Evolutionary conservation across 2,888 invertebrate genomes (phyloP).

Genomic region (Melitaea athalia): DNA sequence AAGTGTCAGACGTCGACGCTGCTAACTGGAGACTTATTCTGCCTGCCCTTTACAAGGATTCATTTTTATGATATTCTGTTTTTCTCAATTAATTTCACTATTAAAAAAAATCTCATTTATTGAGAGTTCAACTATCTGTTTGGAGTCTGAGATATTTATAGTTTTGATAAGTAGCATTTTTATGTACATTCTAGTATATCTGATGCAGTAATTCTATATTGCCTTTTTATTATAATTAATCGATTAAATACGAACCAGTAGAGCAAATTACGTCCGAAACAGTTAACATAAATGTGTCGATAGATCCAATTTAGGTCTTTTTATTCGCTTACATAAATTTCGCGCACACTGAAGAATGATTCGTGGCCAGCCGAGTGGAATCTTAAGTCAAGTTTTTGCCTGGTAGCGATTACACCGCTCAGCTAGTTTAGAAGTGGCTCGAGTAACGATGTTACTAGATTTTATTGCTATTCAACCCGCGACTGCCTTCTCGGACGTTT

Average conservation of each 20-base stretch:
- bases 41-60: constrained; percentile 42
- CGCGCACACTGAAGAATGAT: constrained; percentile 51
- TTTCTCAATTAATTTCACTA: background rate
- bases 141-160: no score
- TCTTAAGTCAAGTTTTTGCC: constrained; percentile 62
- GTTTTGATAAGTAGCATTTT: no score
- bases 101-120: no score
- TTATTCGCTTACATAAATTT: constrained; percentile 41
- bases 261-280: constrained; percentile 1
- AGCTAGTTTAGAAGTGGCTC: constrained; percentile 54
- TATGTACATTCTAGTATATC: background rate
- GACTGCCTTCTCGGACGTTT: constrained; percentile 48
- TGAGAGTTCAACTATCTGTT: no score
- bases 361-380: constrained; percentile 50
- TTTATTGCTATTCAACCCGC: constrained; percentile 57
- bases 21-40: constrained; percentile 30
- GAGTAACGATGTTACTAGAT: constrained; percentile 53
- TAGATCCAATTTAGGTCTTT: constrained; percentile 21
- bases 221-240: background rate
- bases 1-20: constrained; percentile 43
- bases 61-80: constrained; percentile 22
- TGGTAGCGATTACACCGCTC: constrained; percentile 64
- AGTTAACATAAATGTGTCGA: background rate
- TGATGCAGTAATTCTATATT: background rate
- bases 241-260: background rate